A percentile compares a stretch with the other conserved stretches of the same genome.
Evolutionary conservation across 2,888 invertebrate genomes (phyloP).

Genomic region (Dione vanillae): DNA sequence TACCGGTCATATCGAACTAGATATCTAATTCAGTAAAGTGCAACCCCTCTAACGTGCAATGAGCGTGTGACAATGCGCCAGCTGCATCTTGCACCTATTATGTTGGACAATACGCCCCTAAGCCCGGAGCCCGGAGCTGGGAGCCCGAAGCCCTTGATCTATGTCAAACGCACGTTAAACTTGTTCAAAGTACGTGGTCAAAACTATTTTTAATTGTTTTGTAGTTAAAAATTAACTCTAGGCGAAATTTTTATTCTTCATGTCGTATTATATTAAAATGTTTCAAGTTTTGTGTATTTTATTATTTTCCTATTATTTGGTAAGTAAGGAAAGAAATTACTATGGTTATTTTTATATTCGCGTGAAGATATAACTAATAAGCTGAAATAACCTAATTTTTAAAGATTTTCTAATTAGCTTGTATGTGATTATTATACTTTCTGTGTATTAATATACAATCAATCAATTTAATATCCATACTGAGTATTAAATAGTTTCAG

Average conservation of each 20-base stretch:
- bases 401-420: background rate
- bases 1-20: conserved; percentile 33
- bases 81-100: conserved; percentile 59
- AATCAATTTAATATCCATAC: background rate
- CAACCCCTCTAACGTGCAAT: conserved; percentile 44
- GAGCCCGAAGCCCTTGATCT: conserved; percentile 48
- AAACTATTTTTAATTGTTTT: conserved; percentile 1
- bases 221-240: background rate
- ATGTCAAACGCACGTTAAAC: conserved; percentile 47
- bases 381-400: background rate
- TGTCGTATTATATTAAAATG: background rate
- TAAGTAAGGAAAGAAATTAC: no score
- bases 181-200: conserved; percentile 14
- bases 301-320: background rate
- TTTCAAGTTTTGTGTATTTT: background rate
- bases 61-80: conserved; percentile 50
- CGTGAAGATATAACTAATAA: no score
- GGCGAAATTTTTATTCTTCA: background rate
- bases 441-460: background rate
- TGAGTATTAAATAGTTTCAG: background rate
- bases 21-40: conserved; percentile 43
- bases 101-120: conserved; percentile 56
- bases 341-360: no score
- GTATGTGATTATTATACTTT: background rate
- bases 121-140: conserved; percentile 16